Evolutionary conservation across 2,113 vertebrate genomes (phyloP), one percentile per base, ranked within the genome.

Genomic region (Rousettus leschenaultii): DNA sequence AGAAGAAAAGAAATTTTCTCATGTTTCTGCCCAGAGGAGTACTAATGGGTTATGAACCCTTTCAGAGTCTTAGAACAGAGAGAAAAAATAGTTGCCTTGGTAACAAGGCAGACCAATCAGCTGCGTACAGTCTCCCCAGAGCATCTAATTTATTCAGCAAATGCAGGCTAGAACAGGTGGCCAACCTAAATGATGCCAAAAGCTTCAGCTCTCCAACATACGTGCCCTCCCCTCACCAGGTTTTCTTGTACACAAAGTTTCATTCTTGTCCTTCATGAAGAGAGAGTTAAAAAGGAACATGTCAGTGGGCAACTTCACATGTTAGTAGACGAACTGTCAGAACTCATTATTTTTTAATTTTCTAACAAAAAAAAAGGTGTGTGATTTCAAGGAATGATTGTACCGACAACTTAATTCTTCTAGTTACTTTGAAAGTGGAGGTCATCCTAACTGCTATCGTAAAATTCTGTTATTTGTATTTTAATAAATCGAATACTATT

Each of bases 11-110:
- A 86, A 48, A 59, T 45, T 22, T 91, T 77, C 77, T 88, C 78
- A 48, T 84, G 94, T 97, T 98, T 90, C 98, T 97, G 77, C 96
- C 96, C 97, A 94, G 91, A 97, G 95, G 96, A 98, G 95, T 86
- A 96, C 83, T 91, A 90, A 93, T 97, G 98, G 98, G 96, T 97
- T 98, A 93, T 96, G 97, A 98, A 98, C 96, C 96, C 92, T 95
- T 97, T 96, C 97, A 97, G 96, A 97, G 96, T 97, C 95, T 96
- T 43, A 96, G 10, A 98, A 95, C 75, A 2, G 98, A 97, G 97
- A 98, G 97, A 95, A 98, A 98, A 98, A 98, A 98, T 26, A 97
- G 98, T 99, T 99, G 98, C 98, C 98, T 98, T 98, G 98, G 98
- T 91, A 98, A 99, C 98, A 4, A 97, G 95, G 96, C 97, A 98